Evolutionary conservation across 2,888 invertebrate genomes (phyloP), one percentile per base, ranked within the genome.

Genomic region (Idaea dimidiata): DNA sequence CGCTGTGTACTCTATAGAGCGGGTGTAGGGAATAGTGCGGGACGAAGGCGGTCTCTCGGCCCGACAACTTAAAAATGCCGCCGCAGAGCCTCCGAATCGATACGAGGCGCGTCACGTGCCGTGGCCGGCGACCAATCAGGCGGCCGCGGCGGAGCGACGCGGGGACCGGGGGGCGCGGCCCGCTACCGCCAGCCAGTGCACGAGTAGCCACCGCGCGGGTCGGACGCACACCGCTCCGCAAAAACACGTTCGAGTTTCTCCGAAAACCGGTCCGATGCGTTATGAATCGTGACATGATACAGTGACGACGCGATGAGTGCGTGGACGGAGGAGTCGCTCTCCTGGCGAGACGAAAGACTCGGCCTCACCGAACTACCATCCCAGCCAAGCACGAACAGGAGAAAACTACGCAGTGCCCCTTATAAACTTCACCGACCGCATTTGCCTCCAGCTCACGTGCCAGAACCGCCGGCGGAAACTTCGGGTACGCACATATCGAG

Each of bases 61-160:
- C 86, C 87, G 89, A 87, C 89, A 95, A 95, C 94, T 95, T 95
- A 95, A 95, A 95, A 95, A 95, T 95, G 95, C 95, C 95, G 95
- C 95, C 95, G 95, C 94, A 93, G 93, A 93, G 94, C 94, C 93
- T 94, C 94, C 95, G 95, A 95, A 95, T 95, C 95, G 94, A 95
- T 95, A 95, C 94, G 94, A 77, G 94, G 93, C 88, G 90, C 90
- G 93, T 94, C 95, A 95, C 95, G 95, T 94, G 94, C 89, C 84
- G 90, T 77, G 89, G 84, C 84, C 86, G 86, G 85, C 88, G 85
- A 87, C 91, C 91, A 91, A 90, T 91, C 80, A 83, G 85, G 82
- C 80, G 82, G 82, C 79, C 83, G 85, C 81, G 80, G 78, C 83
- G 80, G 74, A 67, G 69, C 73, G 71, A 78, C 72, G 73, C 71